Conservation (phyloP, 2,113 vertebrate genomes). For the Phyllopteryx taeniolatus region DNA sequence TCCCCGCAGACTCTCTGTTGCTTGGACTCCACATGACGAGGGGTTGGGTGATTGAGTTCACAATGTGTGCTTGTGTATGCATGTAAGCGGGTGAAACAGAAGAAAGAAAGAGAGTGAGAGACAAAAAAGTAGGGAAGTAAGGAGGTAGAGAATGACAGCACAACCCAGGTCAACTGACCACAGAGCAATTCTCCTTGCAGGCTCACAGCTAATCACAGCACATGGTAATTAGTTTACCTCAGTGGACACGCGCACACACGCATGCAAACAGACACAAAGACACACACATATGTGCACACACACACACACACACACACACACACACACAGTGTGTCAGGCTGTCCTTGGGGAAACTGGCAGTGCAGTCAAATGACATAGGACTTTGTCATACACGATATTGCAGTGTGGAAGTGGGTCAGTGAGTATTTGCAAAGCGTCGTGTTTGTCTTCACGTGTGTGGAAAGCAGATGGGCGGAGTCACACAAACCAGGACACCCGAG, state of each 20-base stretch:
- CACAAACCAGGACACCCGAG: slow-evolving; percentile 19
- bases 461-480: slow-evolving; percentile 39
- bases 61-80: slow-evolving; percentile 15
- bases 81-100: slow-evolving; percentile 3
- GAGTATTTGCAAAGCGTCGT: slow-evolving; percentile 31
- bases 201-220: slow-evolving; percentile 58
- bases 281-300: slow-evolving; percentile 3
- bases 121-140: slow-evolving; percentile 6
- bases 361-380: slow-evolving; percentile 26
- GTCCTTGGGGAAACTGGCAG: slow-evolving; percentile 16
- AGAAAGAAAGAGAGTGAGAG: background rate
- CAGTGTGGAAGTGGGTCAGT: slow-evolving; percentile 46
- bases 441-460: slow-evolving; percentile 43
- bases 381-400: slow-evolving; percentile 48
- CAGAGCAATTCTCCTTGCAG: slow-evolving; percentile 55
- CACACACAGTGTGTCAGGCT: background rate
- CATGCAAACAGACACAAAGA: slow-evolving; percentile 11
- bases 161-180: slow-evolving; percentile 45
- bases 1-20: slow-evolving; percentile 26
- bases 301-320: slow-evolving; percentile 6
- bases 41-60: slow-evolving; percentile 58
- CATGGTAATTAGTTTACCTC: slow-evolving; percentile 53
- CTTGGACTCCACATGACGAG: slow-evolving; percentile 26
- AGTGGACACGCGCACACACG: slow-evolving; percentile 14
- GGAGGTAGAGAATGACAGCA: slow-evolving; percentile 36